Evolutionary conservation across 2,113 vertebrate species (phyloP).

Genomic region (Ardeotis arabs): DNA sequence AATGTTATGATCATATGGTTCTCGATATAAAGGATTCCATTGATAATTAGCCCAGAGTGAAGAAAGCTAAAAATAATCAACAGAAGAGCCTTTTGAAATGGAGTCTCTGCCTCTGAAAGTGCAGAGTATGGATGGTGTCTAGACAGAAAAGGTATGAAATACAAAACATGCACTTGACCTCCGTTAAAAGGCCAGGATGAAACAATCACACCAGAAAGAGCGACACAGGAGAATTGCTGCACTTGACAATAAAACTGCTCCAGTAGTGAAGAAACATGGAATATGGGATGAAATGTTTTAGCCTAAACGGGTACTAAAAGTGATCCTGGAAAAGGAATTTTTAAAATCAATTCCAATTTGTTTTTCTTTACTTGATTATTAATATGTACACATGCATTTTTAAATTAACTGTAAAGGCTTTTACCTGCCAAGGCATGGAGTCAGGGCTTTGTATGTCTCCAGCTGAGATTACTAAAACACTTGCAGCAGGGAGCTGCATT

Average conservation of each 20-base stretch:
- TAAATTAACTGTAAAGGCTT: neutral
- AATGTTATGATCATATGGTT: neutral
- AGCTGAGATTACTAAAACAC: constrained; percentile 33
- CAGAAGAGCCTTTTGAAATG: neutral
- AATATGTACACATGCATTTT: neutral
- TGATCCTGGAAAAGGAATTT: neutral
- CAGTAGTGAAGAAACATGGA: neutral
- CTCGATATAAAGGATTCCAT: neutral
- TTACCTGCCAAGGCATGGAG: neutral
- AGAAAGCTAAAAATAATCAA: neutral
- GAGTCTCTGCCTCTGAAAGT: neutral
- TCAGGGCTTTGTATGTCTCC: constrained; percentile 15
- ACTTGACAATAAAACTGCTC: neutral
- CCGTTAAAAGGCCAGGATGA: constrained; percentile 19
- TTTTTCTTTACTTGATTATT: neutral
- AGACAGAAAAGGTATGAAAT: constrained; percentile 25
- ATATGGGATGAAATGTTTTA: neutral
- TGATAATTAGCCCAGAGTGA: constrained; percentile 5
- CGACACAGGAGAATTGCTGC: neutral
- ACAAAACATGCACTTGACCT: constrained; percentile 33
- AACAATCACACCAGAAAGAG: neutral
- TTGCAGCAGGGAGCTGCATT: constrained; percentile 58
- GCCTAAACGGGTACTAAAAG: neutral
- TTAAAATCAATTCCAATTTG: neutral
- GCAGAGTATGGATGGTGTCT: neutral